Evolutionary conservation across 2,797 vertebrate genomes (phyloP).

Genomic region (Pipistrellus kuhlii): DNA sequence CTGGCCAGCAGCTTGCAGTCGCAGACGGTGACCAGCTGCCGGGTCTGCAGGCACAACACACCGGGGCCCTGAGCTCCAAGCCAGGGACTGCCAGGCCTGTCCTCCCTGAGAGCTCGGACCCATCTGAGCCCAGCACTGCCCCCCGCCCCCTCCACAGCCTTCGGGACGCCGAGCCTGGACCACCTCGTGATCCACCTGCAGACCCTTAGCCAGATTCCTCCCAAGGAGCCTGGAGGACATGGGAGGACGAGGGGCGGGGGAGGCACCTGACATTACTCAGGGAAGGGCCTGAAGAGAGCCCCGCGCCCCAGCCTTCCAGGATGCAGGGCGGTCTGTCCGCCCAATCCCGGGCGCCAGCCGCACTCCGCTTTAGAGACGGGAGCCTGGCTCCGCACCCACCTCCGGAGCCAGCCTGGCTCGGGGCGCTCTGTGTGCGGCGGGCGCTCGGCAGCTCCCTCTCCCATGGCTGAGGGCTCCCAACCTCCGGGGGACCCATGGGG

Average conservation of each 20-base stretch:
- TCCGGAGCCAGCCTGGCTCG: background rate
- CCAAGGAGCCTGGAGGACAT: background rate
- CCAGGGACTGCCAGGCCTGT: background rate
- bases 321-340: no score
- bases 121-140: background rate
- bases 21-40: slow-evolving; percentile 96
- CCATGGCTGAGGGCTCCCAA: background rate
- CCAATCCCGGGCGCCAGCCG: background rate
- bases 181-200: rapidly evolving
- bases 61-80: background rate
- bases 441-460: background rate
- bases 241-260: background rate
- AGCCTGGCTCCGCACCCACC: background rate
- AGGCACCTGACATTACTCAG: background rate
- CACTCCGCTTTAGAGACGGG: background rate
- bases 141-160: background rate
- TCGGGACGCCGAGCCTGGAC: background rate
- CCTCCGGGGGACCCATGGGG: background rate
- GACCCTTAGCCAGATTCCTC: background rate
- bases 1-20: slow-evolving; percentile 97
- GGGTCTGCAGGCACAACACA: slow-evolving; percentile 88
- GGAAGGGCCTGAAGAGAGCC: background rate
- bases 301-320: background rate
- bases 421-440: background rate
- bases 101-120: background rate